These are phyloP conservation scores for Cenopis cana DNA, from an alignment of 2,888 invertebrate genomes.

Conservation along the genomic window DNA sequence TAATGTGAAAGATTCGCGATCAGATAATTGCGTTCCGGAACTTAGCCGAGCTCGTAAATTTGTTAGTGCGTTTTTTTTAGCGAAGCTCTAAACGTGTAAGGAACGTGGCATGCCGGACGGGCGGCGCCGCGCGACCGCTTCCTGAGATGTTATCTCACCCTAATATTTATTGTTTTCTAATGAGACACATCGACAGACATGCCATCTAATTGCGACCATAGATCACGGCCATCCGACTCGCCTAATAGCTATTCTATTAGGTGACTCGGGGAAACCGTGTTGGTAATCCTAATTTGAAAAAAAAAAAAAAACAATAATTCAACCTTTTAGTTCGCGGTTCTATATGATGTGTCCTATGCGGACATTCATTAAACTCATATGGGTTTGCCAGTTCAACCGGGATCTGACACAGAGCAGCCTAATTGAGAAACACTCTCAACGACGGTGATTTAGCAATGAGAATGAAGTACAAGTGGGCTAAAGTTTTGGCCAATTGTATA, in stretches of 20 bases:
- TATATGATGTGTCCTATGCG: neutral
- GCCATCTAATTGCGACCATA: slow-evolving; percentile 29
- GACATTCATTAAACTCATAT: neutral
- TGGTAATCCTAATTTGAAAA: neutral
- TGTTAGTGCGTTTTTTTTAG: slow-evolving; percentile 38
- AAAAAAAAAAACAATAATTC: neutral
- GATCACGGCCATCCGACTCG: slow-evolving; percentile 17
- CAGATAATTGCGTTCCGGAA: slow-evolving; percentile 37
- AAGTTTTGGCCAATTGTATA: too few species aligned
- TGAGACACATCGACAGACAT: slow-evolving; percentile 38
- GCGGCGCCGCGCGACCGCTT: slow-evolving; percentile 33
- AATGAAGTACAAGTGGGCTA: too few species aligned
- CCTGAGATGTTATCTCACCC: slow-evolving; percentile 37
- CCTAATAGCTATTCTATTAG: slow-evolving; percentile 12
- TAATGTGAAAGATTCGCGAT: slow-evolving; percentile 21
- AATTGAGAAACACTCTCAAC: neutral
- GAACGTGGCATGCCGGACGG: slow-evolving; percentile 7
- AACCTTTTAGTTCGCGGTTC: neutral
- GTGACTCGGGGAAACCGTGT: too few species aligned
- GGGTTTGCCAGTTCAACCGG: neutral
- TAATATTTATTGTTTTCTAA: slow-evolving; percentile 44
- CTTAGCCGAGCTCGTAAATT: slow-evolving; percentile 37
- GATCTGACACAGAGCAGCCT: neutral
- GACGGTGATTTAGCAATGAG: neutral
- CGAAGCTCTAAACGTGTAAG: slow-evolving; percentile 34